Percentiles rank a stretch among this genome's conserved stretches.
Evolutionary conservation across 2,888 invertebrate species (phyloP).

Genomic region (Papilio elwesi): DNA sequence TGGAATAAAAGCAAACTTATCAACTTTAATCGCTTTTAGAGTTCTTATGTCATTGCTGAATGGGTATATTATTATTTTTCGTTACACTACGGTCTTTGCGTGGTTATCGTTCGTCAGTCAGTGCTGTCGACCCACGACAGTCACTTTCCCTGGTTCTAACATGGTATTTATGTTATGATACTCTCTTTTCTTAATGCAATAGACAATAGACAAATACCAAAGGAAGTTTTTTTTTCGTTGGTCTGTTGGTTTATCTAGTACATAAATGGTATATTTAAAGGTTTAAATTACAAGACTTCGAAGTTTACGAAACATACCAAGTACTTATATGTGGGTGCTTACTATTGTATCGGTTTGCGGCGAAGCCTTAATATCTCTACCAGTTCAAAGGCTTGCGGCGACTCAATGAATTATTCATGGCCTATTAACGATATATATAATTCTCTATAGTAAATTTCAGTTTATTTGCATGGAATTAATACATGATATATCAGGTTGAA

Average conservation of each 20-base stretch:
- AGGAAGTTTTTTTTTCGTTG: too few species aligned
- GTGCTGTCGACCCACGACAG: too few species aligned
- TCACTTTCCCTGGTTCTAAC: too few species aligned
- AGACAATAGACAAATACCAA: too few species aligned
- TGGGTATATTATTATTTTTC: too few species aligned
- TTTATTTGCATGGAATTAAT: conserved; percentile 6
- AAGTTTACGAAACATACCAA: neutral
- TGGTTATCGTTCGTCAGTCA: too few species aligned
- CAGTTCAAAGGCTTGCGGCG: conserved; percentile 16
- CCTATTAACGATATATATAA: conserved; percentile 10
- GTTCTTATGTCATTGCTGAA: too few species aligned
- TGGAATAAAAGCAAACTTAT: neutral
- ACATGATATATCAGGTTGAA: neutral
- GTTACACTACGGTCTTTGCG: too few species aligned
- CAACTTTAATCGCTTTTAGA: neutral
- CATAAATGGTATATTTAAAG: neutral
- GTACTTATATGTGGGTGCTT: neutral
- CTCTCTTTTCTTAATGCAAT: too few species aligned
- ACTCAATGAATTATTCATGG: conserved; percentile 11
- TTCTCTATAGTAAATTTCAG: conserved; percentile 8
- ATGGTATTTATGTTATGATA: too few species aligned
- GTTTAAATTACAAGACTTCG: conserved; percentile 1
- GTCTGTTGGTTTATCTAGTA: too few species aligned
- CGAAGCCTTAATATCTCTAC: conserved; percentile 7
- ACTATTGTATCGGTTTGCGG: conserved; percentile 8